Conservation (phyloP, 2,113 vertebrate species). For the Triplophysa siluroides region DNA sequence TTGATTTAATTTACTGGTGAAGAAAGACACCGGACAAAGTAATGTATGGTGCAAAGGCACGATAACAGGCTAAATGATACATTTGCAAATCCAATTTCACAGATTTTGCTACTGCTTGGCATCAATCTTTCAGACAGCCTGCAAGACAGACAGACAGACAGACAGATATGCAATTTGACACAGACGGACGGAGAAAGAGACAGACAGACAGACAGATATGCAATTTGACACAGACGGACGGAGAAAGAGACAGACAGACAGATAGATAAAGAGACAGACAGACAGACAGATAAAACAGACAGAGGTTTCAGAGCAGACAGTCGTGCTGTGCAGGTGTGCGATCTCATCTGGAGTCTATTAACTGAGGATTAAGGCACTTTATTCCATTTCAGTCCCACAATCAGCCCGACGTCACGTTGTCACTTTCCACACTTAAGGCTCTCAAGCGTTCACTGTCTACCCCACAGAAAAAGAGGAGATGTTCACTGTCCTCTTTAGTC, state of each 20-base stretch:
- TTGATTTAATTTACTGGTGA: slow-evolving; percentile 26
- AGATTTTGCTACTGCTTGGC: background rate
- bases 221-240: too few relatives aligned
- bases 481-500: slow-evolving; percentile 68
- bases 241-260: background rate
- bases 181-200: too few relatives aligned
- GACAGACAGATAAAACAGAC: background rate
- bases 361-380: slow-evolving; percentile 51
- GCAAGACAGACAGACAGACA: background rate
- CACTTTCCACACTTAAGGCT: slow-evolving; percentile 47
- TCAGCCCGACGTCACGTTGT: slow-evolving; percentile 43
- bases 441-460: slow-evolving; percentile 60
- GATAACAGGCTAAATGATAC: background rate
- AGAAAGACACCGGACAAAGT: background rate
- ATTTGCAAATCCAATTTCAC: slow-evolving; percentile 3
- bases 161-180: too few relatives aligned
- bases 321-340: slow-evolving; percentile 45
- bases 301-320: slow-evolving; percentile 1
- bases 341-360: slow-evolving; percentile 47
- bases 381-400: slow-evolving; percentile 43
- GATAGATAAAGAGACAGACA: too few relatives aligned
- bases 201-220: background rate
- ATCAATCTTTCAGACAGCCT: background rate
- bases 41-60: background rate
- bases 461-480: slow-evolving; percentile 60